These are phyloP conservation scores for Corapipo altera DNA, from an alignment of 2,113 vertebrate species.

Conservation along the genomic window DNA sequence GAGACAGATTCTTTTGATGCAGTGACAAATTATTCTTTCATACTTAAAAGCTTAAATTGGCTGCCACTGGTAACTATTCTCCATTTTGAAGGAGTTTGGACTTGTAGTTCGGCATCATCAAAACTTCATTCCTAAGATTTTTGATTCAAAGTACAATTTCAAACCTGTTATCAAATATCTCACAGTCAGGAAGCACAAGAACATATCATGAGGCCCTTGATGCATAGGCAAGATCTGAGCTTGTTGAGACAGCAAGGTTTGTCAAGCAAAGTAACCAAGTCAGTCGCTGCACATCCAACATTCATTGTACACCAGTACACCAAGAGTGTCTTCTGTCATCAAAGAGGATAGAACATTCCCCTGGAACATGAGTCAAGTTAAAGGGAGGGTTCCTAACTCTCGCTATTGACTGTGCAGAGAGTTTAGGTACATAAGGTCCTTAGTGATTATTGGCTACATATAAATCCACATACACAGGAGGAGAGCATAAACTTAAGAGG, in stretches of 20 bases:
- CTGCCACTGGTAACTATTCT: neutral
- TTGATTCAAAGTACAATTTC: neutral
- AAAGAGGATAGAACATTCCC: neutral
- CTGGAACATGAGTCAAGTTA: neutral
- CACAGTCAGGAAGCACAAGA: neutral
- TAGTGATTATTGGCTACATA: neutral
- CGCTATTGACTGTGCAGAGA: neutral
- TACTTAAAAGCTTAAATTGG: neutral
- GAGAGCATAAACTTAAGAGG: neutral
- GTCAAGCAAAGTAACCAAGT: accelerated
- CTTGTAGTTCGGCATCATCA: neutral
- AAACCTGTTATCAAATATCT: neutral
- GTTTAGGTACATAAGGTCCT: neutral
- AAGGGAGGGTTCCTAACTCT: neutral
- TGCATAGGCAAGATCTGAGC: neutral
- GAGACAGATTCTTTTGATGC: neutral
- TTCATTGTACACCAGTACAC: neutral
- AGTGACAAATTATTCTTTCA: neutral
- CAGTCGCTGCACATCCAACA: neutral
- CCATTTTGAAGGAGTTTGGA: neutral
- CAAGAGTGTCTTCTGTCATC: neutral
- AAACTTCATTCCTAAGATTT: neutral
- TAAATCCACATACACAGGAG: neutral
- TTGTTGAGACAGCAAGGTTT: neutral
- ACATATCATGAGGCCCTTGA: neutral